Evolutionary conservation across 2,113 vertebrate species (phyloP), one percentile per base, ranked within the genome.

Genomic region (Corynorhinus townsendii): DNA sequence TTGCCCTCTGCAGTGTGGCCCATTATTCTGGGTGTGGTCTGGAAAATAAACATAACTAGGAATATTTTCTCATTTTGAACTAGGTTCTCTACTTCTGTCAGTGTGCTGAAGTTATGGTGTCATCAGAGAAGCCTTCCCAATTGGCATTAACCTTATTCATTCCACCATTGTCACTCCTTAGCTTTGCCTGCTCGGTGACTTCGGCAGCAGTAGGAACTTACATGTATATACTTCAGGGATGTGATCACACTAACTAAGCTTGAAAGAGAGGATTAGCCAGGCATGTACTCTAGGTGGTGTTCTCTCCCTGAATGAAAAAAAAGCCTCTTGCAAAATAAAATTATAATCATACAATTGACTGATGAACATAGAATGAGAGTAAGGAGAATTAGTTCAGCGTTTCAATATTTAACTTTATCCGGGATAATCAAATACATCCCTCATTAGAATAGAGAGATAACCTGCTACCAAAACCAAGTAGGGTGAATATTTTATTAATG

Each of bases 241-340:
- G 11, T 82, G 43, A 81, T 68, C 72, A 77, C 45, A 71, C 33
- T 88, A 71, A 79, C 33, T 88, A 72, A 80, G 33, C 68, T 80
- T 93, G 88, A 82, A 84, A 89, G 17, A 56, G 30, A 92, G 47
- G 49, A 90, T 86, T 87, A 79, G 64, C 49, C n/a, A 35, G 75
- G 56, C 35, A 11, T 38, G 20, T 40, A 49, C 19, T 72, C 52
- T 45, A 47, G 1, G 52, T 89, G 56, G n/a, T 66, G 26, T 87
- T 87, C 33, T 89, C 30, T 89, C 68, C 35, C 85, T 90, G 33
- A 90, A 72, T 28, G 64, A 86, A 90, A 92, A 90, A 92, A 89
- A 17, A 9, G 49, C 45, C 20, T 92, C 22, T 45, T 80, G 1
- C 7, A 80, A 86, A 62, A 71, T 83, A 87, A 83, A 93, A 80